Conservation (phyloP, 2,888 invertebrate genomes). For the Graphium colonna region DNA sequence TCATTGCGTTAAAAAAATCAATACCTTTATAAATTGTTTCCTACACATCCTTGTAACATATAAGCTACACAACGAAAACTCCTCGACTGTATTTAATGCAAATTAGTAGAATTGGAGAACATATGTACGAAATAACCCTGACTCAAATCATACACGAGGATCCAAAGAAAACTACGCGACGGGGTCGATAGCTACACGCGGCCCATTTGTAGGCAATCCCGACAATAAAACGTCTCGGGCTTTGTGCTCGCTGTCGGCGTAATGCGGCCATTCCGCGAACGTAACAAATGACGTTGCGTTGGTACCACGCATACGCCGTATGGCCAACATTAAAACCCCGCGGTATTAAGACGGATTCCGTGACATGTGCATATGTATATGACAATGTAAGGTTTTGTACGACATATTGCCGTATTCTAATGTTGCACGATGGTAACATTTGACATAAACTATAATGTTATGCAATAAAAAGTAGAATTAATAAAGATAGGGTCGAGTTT, state of each 20-base stretch:
- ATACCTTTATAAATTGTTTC: too few relatives aligned
- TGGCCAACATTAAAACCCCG: constrained; percentile 22
- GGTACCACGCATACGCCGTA: constrained; percentile 49
- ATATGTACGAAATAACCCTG: too few relatives aligned
- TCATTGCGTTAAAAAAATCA: too few relatives aligned
- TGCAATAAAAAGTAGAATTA: too few relatives aligned
- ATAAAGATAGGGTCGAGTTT: too few relatives aligned
- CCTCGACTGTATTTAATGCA: too few relatives aligned
- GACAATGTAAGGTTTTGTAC: neutral
- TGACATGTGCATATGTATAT: constrained; percentile 8
- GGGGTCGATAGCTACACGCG: constrained; percentile 48
- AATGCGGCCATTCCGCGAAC: constrained; percentile 62
- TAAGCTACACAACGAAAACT: too few relatives aligned
- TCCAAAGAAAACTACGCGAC: constrained; percentile 29
- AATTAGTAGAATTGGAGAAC: too few relatives aligned
- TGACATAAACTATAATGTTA: too few relatives aligned
- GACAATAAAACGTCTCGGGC: constrained; percentile 64
- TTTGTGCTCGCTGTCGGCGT: constrained; percentile 62
- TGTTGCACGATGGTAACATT: too few relatives aligned
- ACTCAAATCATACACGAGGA: constrained; percentile 21
- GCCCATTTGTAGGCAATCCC: constrained; percentile 70
- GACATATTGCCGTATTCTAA: too few relatives aligned
- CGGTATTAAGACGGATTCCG: constrained; percentile 6
- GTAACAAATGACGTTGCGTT: constrained; percentile 72
- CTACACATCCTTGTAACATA: too few relatives aligned